phyloP scores from a whole-genome alignment of 2,888 invertebrate species.

The Drosophila subsilvestris region DNA sequence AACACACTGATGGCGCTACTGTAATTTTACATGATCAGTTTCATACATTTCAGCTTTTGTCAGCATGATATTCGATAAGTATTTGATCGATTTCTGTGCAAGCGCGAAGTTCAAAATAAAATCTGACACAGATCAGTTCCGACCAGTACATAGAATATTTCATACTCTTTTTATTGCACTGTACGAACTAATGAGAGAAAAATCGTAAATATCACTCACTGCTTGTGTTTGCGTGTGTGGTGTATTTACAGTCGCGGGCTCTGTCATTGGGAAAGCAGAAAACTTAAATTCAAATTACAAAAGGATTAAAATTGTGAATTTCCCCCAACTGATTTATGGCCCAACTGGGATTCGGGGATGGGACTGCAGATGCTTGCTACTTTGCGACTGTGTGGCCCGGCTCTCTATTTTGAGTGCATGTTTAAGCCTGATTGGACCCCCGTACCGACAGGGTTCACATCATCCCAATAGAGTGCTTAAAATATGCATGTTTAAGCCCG shows the following conservation, averaged over 20 bases:
- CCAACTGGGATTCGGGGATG: conserved; percentile 26
- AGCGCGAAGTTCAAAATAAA: neutral
- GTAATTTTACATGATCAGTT: too few species aligned
- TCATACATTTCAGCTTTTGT: neutral
- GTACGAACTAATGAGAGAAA: too few species aligned
- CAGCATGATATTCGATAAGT: too few species aligned
- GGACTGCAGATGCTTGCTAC: conserved; percentile 8
- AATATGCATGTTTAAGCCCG: conserved; percentile 1
- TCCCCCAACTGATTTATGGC: conserved; percentile 40
- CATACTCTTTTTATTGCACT: too few species aligned
- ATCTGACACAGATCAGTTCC: too few species aligned
- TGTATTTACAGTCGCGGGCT: conserved; percentile 35
- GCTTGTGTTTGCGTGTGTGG: neutral
- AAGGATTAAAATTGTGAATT: conserved; percentile 22
- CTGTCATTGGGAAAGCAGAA: conserved; percentile 12
- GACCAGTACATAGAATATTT: too few species aligned
- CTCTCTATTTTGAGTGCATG: neutral
- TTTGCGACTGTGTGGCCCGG: neutral
- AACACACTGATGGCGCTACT: too few species aligned
- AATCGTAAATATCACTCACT: too few species aligned
- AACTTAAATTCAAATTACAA: conserved; percentile 34
- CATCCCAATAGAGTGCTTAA: conserved; percentile 9
- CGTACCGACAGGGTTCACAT: neutral
- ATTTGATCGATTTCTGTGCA: neutral
- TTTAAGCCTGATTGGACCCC: neutral